Evolutionary conservation across 2,797 vertebrate species (phyloP).

Genomic region (Cuniculus paca): DNA sequence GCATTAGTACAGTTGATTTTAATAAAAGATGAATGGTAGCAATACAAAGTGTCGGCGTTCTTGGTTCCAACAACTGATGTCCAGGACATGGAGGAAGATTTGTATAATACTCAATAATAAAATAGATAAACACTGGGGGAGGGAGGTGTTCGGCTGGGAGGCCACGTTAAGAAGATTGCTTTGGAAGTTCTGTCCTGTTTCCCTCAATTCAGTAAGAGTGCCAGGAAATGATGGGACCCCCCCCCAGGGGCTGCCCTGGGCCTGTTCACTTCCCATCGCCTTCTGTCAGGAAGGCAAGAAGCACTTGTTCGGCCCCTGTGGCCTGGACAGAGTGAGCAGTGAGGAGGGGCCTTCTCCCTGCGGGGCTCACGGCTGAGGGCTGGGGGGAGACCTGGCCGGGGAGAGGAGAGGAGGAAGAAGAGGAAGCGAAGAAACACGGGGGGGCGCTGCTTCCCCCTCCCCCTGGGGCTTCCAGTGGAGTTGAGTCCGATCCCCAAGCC

Average conservation of each 20-base stretch:
- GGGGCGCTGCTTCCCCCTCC: neutral
- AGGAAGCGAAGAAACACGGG: neutral
- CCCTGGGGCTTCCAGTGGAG: neutral
- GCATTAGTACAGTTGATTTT: neutral
- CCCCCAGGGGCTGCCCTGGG: neutral
- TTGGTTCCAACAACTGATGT: neutral
- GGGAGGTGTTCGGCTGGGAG: neutral
- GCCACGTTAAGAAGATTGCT: constrained; percentile 26
- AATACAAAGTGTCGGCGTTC: neutral
- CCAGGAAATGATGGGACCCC: neutral
- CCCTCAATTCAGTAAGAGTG: neutral
- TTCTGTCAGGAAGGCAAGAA: constrained; percentile 11
- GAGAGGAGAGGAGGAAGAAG: neutral
- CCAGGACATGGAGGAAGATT: neutral
- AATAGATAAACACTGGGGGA: neutral
- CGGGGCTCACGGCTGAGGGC: neutral
- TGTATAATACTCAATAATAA: neutral
- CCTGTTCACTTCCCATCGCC: neutral
- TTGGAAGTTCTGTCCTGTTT: constrained; percentile 2
- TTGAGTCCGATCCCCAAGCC: neutral
- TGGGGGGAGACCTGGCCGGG: neutral
- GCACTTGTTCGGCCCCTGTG: neutral
- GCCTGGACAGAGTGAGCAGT: neutral
- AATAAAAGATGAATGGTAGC: constrained; percentile 62
- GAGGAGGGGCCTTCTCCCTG: neutral